phyloP scores from a whole-genome alignment of 2,113 vertebrate genomes.

The Dasyornis broadbenti region DNA sequence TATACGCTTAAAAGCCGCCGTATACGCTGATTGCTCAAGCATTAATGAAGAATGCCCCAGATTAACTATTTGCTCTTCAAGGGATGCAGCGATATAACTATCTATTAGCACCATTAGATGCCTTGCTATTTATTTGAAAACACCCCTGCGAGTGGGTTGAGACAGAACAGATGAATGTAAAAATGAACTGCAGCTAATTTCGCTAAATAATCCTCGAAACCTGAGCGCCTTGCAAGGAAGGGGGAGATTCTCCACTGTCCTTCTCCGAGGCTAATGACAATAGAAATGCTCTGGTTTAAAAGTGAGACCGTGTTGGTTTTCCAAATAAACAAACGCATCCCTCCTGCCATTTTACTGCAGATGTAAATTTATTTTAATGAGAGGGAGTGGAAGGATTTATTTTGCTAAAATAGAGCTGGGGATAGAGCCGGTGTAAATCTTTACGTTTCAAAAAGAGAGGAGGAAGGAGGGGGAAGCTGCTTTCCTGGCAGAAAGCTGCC shows the following conservation, averaged over 20 bases:
- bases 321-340: constrained; percentile 45
- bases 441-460: constrained; percentile 18
- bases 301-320: constrained; percentile 17
- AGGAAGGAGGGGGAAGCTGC: constrained; percentile 39
- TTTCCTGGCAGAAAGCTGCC: constrained; percentile 60
- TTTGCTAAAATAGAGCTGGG: constrained; percentile 62
- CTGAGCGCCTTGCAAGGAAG: neutral
- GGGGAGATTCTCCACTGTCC: constrained; percentile 39
- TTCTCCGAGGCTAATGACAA: constrained; percentile 28
- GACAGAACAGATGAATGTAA: neutral
- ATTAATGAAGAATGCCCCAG: constrained; percentile 58
- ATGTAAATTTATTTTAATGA: constrained; percentile 77
- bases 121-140: constrained; percentile 56
- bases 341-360: constrained; percentile 58
- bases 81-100: constrained; percentile 18
- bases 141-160: constrained; percentile 45
- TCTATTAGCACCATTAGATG: constrained; percentile 31
- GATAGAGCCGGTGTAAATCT: constrained; percentile 59
- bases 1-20: constrained; percentile 21
- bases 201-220: constrained; percentile 26
- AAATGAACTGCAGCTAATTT: constrained; percentile 59
- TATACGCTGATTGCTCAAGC: constrained; percentile 48
- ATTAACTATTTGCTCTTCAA: constrained; percentile 56
- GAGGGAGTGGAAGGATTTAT: constrained; percentile 62
- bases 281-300: constrained; percentile 22